These are phyloP conservation scores for Porites evermanni DNA, from an alignment of 92 coral and sea anemone genomes.

Conservation along the genomic window DNA sequence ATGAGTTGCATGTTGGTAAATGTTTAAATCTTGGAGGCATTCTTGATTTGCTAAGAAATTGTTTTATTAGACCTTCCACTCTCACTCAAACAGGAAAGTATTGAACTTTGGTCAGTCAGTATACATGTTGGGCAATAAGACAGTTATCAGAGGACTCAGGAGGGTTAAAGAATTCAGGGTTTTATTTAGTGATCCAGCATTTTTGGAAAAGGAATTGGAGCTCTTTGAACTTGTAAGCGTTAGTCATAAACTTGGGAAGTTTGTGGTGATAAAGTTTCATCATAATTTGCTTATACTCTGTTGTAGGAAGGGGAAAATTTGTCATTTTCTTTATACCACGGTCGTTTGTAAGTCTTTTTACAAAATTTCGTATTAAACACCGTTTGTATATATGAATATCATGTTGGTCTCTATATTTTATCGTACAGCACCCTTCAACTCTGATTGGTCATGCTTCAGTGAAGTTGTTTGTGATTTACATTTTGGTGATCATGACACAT, in stretches of 20 bases:
- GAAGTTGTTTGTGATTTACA: neutral
- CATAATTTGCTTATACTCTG: neutral
- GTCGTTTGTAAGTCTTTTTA: neutral
- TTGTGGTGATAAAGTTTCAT: neutral
- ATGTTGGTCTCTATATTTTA: neutral
- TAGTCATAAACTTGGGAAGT: neutral
- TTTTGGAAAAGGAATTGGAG: neutral
- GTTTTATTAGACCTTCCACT: neutral
- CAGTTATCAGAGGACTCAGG: neutral
- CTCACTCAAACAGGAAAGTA: neutral
- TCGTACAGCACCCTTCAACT: neutral
- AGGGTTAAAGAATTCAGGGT: neutral
- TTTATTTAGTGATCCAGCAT: neutral
- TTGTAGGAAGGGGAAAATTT: neutral
- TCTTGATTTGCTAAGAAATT: too few species aligned
- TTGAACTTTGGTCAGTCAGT: slow-evolving; percentile 11
- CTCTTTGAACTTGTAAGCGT: too few species aligned
- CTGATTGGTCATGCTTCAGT: slow-evolving; percentile 25
- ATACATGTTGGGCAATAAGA: slow-evolving; percentile 9
- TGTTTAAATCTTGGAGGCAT: too few species aligned
- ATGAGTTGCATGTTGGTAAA: neutral
- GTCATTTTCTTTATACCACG: neutral
- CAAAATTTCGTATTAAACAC: slow-evolving; percentile 33
- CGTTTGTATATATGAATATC: neutral
- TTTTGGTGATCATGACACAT: neutral